Percentiles rank a stretch among this genome's conserved stretches.
These are phyloP conservation scores for Dolichopus griseipennis DNA, from an alignment of 2,888 invertebrate genomes.

Conservation along the genomic window DNA sequence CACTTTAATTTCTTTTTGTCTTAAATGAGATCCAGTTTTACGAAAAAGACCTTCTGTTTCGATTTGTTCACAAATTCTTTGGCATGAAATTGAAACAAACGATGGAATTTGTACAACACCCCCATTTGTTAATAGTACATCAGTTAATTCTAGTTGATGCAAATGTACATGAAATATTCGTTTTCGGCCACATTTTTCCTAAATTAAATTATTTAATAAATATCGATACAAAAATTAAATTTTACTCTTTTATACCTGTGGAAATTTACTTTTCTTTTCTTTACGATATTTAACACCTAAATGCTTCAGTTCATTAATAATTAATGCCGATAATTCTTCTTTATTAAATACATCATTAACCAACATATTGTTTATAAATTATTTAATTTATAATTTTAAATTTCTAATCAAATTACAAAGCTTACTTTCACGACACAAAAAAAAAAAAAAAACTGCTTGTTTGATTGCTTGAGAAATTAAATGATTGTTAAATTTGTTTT, in stretches of 20 bases:
- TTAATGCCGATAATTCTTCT: slow-evolving; percentile 48
- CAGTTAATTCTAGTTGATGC: slow-evolving; percentile 46
- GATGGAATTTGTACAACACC: slow-evolving; percentile 62
- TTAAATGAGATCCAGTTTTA: slow-evolving; percentile 74
- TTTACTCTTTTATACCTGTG: slow-evolving; percentile 39
- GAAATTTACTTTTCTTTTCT: slow-evolving; percentile 55
- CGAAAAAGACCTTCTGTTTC: slow-evolving; percentile 78
- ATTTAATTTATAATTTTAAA: too few relatives aligned
- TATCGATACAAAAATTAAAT: too few relatives aligned
- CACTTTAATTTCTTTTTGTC: slow-evolving; percentile 76
- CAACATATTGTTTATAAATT: slow-evolving; percentile 44
- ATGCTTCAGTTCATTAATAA: slow-evolving; percentile 57
- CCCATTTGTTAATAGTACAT: slow-evolving; percentile 56
- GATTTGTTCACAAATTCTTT: slow-evolving; percentile 57
- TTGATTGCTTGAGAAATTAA: neutral
- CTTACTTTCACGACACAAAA: too few relatives aligned
- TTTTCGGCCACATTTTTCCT: slow-evolving; percentile 28
- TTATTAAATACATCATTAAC: slow-evolving; percentile 48
- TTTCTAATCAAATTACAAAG: too few relatives aligned
- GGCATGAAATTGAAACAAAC: slow-evolving; percentile 63
- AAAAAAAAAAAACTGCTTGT: neutral
- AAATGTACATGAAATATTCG: slow-evolving; percentile 50
- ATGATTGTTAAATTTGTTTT: neutral
- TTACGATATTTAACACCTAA: slow-evolving; percentile 62
- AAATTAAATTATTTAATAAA: neutral